Evolutionary conservation across 2,888 invertebrate genomes (phyloP), one percentile per base, ranked within the genome.

Genomic region (Lypha dubia): DNA sequence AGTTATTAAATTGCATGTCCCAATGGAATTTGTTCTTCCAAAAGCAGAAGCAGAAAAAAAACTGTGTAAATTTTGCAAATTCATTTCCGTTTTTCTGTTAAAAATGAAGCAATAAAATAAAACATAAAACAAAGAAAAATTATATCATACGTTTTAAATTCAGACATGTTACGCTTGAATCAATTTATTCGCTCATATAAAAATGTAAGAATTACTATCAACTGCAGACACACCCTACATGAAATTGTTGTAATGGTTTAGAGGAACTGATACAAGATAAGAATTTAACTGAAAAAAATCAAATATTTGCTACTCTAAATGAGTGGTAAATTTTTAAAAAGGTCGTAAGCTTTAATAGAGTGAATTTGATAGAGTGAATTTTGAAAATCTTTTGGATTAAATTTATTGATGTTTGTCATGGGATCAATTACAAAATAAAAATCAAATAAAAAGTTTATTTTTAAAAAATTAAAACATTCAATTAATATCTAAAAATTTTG

Each of bases 1-100:
- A 63, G 75, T 56, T 76, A 76, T 82, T 70, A 82, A 82, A 82
- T 82, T 76, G 75, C 75, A 82, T 82, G 75, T 63, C 46, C 67
- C 22, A 13, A 28, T 53, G 22, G 17, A 63, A 68, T 22, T n/a
- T 41, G 20, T 67, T 46, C 46, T 9, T 28, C 49, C 60, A 38
- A 68, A 68, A 35, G 8, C 13, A 53, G 32, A 44, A 20, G 17
- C 15, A 20, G 2, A 49, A 44, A 28, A 44, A 35, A 44, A 20
- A 24, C 35, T 41, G 24, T 44, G 3, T 53, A 22, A 62, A 62
- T 62, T n/a, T 68, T 70, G 81, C 81, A 58, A 82, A 82, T 76
- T 82, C 81, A 82, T 82, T 82, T 82, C 81, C 81, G 75, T 32
- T 76, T 63, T 51, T 53, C 17, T 41, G 41, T 32, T 38, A 7